Conservation (phyloP, 2,113 vertebrate genomes). For the Sinosuthora webbiana region DNA sequence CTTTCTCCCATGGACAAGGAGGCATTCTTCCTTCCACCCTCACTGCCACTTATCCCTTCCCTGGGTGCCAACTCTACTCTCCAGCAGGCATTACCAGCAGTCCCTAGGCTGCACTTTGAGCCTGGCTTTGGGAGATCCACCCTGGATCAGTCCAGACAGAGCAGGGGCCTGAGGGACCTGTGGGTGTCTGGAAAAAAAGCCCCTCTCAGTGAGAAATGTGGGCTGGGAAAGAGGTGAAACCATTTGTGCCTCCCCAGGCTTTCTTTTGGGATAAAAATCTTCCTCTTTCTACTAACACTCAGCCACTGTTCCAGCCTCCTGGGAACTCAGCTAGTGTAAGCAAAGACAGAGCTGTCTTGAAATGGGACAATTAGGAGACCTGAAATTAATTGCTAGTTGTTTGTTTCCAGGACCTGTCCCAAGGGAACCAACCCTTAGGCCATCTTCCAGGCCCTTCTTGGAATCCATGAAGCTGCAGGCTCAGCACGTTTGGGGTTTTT, state of each 20-base stretch:
- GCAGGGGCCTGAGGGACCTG: not conserved
- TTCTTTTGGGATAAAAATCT: not conserved
- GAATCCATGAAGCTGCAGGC: not conserved
- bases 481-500: not conserved
- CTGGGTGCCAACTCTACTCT: not conserved
- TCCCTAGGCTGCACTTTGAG: not conserved
- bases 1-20: not conserved
- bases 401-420: not conserved
- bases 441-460: not conserved
- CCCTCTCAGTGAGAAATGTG: not conserved
- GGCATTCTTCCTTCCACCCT: not conserved
- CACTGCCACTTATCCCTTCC: not conserved
- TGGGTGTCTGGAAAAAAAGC: not conserved
- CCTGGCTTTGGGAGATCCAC: not conserved
- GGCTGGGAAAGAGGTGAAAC: not conserved
- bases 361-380: not conserved
- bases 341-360: not conserved
- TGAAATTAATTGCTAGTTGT: not conserved
- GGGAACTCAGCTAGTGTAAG: not conserved
- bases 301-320: not conserved
- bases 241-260: not conserved
- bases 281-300: not conserved
- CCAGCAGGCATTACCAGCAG: not conserved
- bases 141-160: not conserved
- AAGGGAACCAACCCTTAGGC: not conserved